phyloP scores from a whole-genome alignment of 2,888 invertebrate species.

The Amblyteles armatorius region DNA sequence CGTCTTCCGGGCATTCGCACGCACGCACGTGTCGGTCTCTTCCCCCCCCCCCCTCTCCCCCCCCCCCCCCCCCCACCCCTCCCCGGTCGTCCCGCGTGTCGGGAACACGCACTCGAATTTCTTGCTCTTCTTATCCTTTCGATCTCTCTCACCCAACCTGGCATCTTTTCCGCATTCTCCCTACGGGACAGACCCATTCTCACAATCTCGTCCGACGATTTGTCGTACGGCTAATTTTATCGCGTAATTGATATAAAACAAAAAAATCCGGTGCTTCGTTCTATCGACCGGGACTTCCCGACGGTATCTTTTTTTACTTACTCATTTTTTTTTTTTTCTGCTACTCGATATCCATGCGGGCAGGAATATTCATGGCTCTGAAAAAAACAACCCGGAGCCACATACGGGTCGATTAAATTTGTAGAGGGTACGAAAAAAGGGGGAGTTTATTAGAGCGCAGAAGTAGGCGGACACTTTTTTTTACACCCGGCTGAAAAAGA shows the following conservation, averaged over 20 bases:
- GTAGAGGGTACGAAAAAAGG: constrained; percentile 4
- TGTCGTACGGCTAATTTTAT: constrained; percentile 32
- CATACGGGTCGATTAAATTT: constrained; percentile 30
- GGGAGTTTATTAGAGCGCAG: constrained; percentile 40
- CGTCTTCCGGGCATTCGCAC: constrained; percentile 60
- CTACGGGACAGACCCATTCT: neutral
- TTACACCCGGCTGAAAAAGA: neutral
- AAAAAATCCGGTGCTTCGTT: neutral
- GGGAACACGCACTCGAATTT: constrained; percentile 9
- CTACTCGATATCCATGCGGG: constrained; percentile 37
- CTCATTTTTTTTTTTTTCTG: constrained; percentile 12
- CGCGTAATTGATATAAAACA: neutral
- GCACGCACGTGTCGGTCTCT: constrained; percentile 20
- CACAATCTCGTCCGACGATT: constrained; percentile 10
- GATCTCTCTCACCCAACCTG: neutral
- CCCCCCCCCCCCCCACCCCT: too few relatives aligned
- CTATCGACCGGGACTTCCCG: neutral
- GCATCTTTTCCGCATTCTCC: constrained; percentile 27
- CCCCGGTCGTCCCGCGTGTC: neutral
- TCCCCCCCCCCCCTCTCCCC: neutral
- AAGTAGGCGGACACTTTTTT: neutral
- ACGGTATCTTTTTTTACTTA: constrained; percentile 1
- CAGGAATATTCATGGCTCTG: constrained; percentile 11
- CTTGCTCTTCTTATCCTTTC: neutral
- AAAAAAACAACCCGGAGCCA: constrained; percentile 22